Evolutionary conservation across 2,797 vertebrate genomes (phyloP).

Genomic region (Schizopygopsis pylzovi): DNA sequence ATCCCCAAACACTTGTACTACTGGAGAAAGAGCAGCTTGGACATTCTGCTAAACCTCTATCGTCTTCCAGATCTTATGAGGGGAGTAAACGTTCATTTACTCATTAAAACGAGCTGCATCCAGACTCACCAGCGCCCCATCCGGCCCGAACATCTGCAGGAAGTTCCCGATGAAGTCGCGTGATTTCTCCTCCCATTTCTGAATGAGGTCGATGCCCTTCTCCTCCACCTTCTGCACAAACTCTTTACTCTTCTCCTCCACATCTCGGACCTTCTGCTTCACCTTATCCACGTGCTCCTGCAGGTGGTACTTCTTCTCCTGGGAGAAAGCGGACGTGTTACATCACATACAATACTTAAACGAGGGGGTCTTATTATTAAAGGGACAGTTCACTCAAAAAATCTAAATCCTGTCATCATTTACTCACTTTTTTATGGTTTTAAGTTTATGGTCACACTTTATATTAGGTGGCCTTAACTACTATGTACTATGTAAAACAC

Average conservation of each 20-base stretch:
- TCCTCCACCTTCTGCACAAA: conserved; percentile 90
- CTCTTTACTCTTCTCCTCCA: conserved; percentile 89
- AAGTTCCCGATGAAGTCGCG: conserved; percentile 89
- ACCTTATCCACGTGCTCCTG: conserved; percentile 89
- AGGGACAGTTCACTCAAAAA: no score
- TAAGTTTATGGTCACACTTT: no score
- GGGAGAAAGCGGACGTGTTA: conserved; percentile 22
- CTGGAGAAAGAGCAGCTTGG: background rate
- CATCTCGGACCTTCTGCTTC: conserved; percentile 87
- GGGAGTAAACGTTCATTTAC: background rate
- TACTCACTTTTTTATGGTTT: no score
- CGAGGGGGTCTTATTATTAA: no score
- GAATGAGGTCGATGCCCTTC: conserved; percentile 88
- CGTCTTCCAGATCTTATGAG: background rate
- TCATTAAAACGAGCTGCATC: conserved; percentile 61
- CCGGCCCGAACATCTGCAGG: conserved; percentile 82
- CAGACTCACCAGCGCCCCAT: conserved; percentile 61
- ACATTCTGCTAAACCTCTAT: background rate
- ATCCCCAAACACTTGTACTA: background rate
- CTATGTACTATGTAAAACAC: no score
- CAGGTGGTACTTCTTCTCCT: conserved; percentile 89
- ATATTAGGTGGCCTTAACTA: no score
- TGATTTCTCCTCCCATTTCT: conserved; percentile 89
- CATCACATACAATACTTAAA: background rate
- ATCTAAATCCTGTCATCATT: no score